Percentiles rank a stretch among this genome's conserved stretches.
Evolutionary conservation across 2,888 invertebrate species (phyloP).

Genomic region (Erannis defoliaria): DNA sequence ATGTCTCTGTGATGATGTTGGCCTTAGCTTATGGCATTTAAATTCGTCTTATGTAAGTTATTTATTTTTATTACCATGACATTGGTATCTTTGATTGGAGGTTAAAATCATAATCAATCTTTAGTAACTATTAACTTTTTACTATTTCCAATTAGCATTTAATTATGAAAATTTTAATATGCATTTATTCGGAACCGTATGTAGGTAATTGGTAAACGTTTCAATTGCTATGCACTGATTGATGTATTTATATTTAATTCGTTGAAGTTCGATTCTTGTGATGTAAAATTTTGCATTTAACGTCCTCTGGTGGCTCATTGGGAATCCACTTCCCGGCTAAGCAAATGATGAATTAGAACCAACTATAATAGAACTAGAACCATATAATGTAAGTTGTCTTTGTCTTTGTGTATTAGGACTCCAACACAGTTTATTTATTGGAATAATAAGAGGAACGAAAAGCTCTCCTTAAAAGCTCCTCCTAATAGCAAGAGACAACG

Average conservation of each 20-base stretch:
- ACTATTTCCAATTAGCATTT: neutral
- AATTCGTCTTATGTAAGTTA: conserved; percentile 7
- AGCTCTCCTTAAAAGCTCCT: too few species aligned
- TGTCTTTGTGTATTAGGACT: too few species aligned
- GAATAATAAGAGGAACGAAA: too few species aligned
- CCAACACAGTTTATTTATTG: too few species aligned
- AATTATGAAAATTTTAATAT: too few species aligned
- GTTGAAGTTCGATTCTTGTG: neutral
- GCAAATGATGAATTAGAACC: too few species aligned
- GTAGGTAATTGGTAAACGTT: too few species aligned
- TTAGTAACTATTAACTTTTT: conserved; percentile 1
- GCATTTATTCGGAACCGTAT: too few species aligned
- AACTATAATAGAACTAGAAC: neutral
- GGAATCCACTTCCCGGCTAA: too few species aligned
- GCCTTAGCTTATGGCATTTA: conserved; percentile 23
- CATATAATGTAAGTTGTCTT: too few species aligned
- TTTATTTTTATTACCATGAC: conserved; percentile 21
- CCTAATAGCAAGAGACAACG: too few species aligned
- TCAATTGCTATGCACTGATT: neutral
- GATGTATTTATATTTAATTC: neutral
- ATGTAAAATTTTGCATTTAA: neutral
- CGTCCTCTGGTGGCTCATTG: too few species aligned
- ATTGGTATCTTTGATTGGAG: conserved; percentile 12
- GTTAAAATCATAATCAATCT: conserved; percentile 4
- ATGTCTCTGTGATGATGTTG: neutral